Conservation (phyloP, 1,140 invertebrate species). For the Drosophila parvula region DNA sequence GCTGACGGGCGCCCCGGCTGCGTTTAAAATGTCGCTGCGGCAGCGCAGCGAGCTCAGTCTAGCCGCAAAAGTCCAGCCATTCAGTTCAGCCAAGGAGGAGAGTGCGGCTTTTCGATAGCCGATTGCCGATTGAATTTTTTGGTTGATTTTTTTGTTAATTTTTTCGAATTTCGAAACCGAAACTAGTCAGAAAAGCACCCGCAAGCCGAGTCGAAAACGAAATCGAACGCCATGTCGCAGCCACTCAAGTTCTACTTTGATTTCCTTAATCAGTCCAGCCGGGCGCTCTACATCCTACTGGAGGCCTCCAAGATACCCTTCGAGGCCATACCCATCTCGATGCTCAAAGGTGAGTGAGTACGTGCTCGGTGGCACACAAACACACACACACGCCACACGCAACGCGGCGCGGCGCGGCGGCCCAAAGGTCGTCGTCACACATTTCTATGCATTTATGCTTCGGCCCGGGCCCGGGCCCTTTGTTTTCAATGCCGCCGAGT, state of each 20-base stretch:
- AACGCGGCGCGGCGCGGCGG: neutral
- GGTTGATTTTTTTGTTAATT: constrained; percentile 21
- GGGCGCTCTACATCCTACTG: constrained; percentile 89
- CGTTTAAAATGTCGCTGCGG: constrained; percentile 72
- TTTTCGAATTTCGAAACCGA: neutral
- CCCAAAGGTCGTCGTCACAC: constrained; percentile 48
- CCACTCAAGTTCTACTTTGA: constrained; percentile 88
- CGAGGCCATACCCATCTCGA: constrained; percentile 85
- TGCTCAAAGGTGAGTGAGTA: constrained; percentile 85
- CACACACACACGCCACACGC: neutral
- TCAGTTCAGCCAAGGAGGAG: constrained; percentile 16
- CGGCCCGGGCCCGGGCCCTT: constrained; percentile 17
- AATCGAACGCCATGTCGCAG: constrained; percentile 57
- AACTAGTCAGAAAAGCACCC: constrained; percentile 8
- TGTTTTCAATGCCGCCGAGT: constrained; percentile 17
- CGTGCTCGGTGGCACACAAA: constrained; percentile 31
- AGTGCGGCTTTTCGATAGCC: constrained; percentile 25
- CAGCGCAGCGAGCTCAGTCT: constrained; percentile 66
- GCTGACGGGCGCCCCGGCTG: constrained; percentile 28
- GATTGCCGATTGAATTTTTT: neutral
- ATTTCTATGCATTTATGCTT: constrained; percentile 46
- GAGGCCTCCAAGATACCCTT: constrained; percentile 87
- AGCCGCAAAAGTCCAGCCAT: constrained; percentile 56
- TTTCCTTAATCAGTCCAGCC: constrained; percentile 89
- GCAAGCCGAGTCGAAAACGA: too few relatives aligned